These are phyloP conservation scores for Ichneumon xanthorius DNA, from an alignment of 2,888 invertebrate genomes.

Conservation along the genomic window DNA sequence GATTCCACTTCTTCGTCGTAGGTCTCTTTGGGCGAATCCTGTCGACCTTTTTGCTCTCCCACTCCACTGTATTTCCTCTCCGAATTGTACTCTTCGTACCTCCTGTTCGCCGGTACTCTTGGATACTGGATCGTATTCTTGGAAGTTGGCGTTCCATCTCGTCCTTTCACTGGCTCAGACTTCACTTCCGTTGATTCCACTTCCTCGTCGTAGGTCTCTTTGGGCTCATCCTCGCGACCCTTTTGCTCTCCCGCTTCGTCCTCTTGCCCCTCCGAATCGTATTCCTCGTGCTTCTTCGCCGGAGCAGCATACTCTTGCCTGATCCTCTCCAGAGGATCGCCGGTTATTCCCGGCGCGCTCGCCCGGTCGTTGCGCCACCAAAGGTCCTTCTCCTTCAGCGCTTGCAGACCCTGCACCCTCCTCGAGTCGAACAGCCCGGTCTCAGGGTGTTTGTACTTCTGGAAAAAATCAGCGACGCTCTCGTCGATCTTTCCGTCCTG, in stretches of 20 bases:
- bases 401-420: conserved; percentile 57
- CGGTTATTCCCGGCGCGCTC: not conserved
- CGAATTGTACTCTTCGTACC: conserved; percentile 81
- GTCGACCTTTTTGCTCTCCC: not conserved
- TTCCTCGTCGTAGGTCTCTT: not conserved
- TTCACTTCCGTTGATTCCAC: not conserved
- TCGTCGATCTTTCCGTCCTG: conserved; percentile 76
- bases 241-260: not conserved
- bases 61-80: conserved; percentile 38
- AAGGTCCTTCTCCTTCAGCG: conserved; percentile 21
- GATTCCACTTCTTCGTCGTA: not conserved
- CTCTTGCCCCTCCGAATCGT: conserved; percentile 70
- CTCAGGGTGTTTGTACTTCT: conserved; percentile 75
- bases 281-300: conserved; percentile 79
- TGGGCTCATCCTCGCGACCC: not conserved
- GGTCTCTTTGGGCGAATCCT: conserved; percentile 10
- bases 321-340: conserved; percentile 19
- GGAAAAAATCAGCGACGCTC: conserved; percentile 78
- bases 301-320: conserved; percentile 66
- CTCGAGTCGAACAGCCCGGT: conserved; percentile 71
- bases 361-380: conserved; percentile 48
- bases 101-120: conserved; percentile 67
- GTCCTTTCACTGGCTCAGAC: not conserved
- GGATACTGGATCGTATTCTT: not conserved
- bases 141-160: not conserved